Conservation (phyloP, 1,140 invertebrate genomes). For the Megalonaias nervosa region DNA sequence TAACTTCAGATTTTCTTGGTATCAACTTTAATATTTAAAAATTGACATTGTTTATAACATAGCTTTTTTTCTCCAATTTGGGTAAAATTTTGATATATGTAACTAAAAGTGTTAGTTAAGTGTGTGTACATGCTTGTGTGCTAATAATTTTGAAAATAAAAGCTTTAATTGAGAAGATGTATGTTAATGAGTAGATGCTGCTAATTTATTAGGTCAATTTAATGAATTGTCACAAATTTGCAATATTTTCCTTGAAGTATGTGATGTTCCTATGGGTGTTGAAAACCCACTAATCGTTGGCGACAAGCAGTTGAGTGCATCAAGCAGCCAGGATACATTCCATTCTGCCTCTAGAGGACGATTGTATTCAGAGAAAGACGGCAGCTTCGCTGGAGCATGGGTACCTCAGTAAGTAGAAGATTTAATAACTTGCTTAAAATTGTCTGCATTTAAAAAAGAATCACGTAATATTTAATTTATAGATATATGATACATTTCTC, state of each 20-base stretch:
- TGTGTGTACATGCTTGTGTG: too few species aligned
- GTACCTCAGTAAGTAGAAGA: conserved; percentile 36
- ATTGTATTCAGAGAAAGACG: conserved; percentile 44
- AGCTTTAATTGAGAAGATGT: neutral
- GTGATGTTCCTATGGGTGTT: conserved; percentile 52
- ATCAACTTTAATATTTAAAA: too few species aligned
- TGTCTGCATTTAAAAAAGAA: too few species aligned
- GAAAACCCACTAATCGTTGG: conserved; percentile 44
- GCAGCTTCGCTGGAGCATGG: conserved; percentile 47
- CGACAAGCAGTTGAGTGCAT: conserved; percentile 44
- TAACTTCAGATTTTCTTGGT: too few species aligned
- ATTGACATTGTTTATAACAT: too few species aligned
- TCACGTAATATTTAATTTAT: too few species aligned
- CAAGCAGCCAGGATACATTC: conserved; percentile 31
- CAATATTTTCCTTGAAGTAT: conserved; percentile 45
- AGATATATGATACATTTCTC: too few species aligned
- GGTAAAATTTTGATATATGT: too few species aligned
- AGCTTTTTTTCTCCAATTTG: too few species aligned
- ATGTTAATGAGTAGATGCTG: neutral
- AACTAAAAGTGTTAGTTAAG: too few species aligned
- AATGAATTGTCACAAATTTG: neutral
- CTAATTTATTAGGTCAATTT: neutral
- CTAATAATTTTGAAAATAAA: too few species aligned
- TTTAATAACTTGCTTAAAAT: too few species aligned
- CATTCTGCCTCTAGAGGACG: conserved; percentile 38